Base-by-base conservation (phyloP, 2,113 vertebrate genomes). In the Campylorhamphus procurvoides region DNA sequence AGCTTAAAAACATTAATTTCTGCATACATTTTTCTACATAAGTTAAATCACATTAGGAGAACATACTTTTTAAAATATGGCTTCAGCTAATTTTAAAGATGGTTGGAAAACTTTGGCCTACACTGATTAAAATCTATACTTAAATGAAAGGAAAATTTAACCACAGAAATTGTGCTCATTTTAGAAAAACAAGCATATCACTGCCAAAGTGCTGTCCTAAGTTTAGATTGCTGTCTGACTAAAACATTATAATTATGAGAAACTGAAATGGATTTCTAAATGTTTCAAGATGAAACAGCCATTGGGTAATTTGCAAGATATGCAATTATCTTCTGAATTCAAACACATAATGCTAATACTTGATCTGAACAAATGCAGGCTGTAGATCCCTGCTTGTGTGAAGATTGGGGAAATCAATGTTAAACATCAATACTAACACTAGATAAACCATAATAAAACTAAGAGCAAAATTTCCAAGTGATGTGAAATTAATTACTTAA, bases 191-290 rank as follows among this genome's bases (percentile, higher is more conserved):
- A 97, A 92, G 88, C 83, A 66, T 55, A 89, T 92, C 94, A 78
- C 73, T 97, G 97, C 97, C 97, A 98, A 97, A 96, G 94, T 39
- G 35, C 87, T 89, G 94, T 94, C 94, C 92, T 85, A 96, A 96
- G 86, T 96, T 98, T 98, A 98, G 94, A 98, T 55, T 93, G 91
- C 84, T 88, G 86, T 92, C 92, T 97, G 89, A 91, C 89, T 95
- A 75, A 94, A 97, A 97, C 89, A 94, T 91, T 96, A 25, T 94
- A 97, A 98, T 98, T 98, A 97, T 4, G 49, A 97, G 94, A 97
- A 97, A 96, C 90, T 96, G 94, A 96, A 98, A 97, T 91, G 97
- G 94, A 97, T 97, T 97, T 96, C 96, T 97, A 97, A 98, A 93
- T 59, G 86, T 96, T 98, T 97, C 96, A 97, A 97, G 95, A 98